Base-by-base conservation (phyloP, 2,888 invertebrate genomes). In the Tipula unca region DNA sequence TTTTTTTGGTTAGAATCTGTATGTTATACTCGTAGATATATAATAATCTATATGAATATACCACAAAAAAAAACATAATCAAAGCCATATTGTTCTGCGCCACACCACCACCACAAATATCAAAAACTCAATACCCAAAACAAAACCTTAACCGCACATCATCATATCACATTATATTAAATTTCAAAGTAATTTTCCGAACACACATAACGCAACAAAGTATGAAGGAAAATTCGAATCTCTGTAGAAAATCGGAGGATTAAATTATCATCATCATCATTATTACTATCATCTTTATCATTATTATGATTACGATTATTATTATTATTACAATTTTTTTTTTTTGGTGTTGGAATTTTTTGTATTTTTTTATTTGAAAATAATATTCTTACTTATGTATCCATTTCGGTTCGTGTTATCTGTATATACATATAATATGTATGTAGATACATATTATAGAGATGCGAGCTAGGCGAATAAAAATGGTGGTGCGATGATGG, bases 191-290 rank as follows among this genome's bases (percentile, higher is more conserved):
- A 69, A 25, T 69, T 69, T 69, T 10, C 25, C 69, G 13, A 69
- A 69, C 48, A 69, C 25, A 25, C 25, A 69, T 25, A 69, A 25
- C 69, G 69, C 69, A 69, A 69, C 20, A 10, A 69, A 69, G 25
- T 25, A 69, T 2, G 25, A 69, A 25, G 20, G 69, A 69, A 69
- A 69, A 69, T 69, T 69, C 69, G 69, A 69, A 69, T 69, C 69
- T 69, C 69, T 25, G 69, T 6, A 69, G 20, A 69, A 69, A 69
- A 69, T 69, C 69, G 69, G 69, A 69, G 69, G 69, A 69, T 69
- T 69, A 69, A 69, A 69, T 69, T 69, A 69, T 69, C 69, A 69
- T 69, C 69, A 69, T 69, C 25, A 69, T 69, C 69, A 69, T 69
- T 69, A 69, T 69, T 69, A 69, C 25, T 69, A 69, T 69, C 69